Conservation (phyloP, 1,140 invertebrate species). For the Trichonephila inaurata region DNA sequence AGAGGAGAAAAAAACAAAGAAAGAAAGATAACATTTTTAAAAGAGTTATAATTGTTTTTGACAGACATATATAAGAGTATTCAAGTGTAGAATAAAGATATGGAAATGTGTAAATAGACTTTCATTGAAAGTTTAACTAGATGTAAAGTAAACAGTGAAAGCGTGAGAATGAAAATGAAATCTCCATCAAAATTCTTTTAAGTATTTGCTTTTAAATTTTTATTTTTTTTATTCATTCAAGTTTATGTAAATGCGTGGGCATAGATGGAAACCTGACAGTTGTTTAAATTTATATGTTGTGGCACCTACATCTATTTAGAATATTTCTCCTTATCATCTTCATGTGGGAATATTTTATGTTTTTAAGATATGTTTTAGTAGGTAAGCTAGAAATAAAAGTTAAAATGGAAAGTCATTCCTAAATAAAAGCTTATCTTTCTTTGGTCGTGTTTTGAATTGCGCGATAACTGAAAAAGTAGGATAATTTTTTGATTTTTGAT, state of each 20-base stretch:
- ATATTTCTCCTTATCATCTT: neutral
- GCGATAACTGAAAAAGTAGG: neutral
- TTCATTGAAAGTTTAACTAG: neutral
- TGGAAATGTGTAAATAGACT: neutral
- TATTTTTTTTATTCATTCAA: neutral
- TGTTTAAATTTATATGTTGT: neutral
- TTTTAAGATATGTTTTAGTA: neutral
- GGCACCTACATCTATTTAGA: neutral
- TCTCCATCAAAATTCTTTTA: neutral
- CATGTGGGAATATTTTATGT: neutral
- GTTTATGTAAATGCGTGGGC: neutral
- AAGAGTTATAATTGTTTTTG: no score
- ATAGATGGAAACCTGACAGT: neutral
- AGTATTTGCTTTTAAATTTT: neutral
- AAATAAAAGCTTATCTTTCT: no score
- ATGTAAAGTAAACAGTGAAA: slow-evolving; percentile 18
- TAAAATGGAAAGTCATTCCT: no score
- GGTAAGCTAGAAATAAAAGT: no score
- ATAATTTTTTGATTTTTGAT: neutral
- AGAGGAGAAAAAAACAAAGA: no score
- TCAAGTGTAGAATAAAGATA: no score
- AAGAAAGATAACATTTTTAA: no score
- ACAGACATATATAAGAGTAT: no score
- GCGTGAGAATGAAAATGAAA: neutral
- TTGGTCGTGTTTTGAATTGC: neutral